phyloP scores from a whole-genome alignment of 2,797 vertebrate genomes.

The Danio kyathit region DNA sequence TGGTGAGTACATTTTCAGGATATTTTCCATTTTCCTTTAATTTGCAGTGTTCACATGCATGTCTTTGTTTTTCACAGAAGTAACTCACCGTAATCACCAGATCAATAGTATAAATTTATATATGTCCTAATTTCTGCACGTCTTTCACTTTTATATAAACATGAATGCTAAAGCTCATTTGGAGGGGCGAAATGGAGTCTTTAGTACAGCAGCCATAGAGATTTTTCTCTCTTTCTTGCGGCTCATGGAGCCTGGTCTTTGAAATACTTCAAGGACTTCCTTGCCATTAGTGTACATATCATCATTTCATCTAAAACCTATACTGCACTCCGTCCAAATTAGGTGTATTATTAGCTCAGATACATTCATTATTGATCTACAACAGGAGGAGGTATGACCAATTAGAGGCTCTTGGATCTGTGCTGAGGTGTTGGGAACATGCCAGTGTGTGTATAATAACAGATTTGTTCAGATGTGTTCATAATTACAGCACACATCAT shows the following conservation, averaged over 20 bases:
- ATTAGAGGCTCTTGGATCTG: slow-evolving; percentile 27
- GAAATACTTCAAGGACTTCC: slow-evolving; percentile 40
- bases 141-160: not conserved
- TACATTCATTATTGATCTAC: slow-evolving; percentile 43
- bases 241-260: slow-evolving; percentile 41
- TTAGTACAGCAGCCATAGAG: slow-evolving; percentile 1
- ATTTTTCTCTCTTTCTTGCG: slow-evolving; percentile 29
- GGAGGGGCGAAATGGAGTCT: not conserved
- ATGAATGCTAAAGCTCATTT: slow-evolving; percentile 2
- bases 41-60: not conserved
- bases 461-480: slow-evolving; percentile 20
- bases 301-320: slow-evolving; percentile 42
- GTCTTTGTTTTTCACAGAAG: too few relatives aligned
- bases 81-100: not conserved
- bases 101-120: not conserved
- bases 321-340: slow-evolving; percentile 22
- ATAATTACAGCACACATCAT: not conserved
- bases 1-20: not conserved
- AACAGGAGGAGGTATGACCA: slow-evolving; percentile 23
- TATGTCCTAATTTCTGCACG: not conserved
- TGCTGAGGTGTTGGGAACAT: slow-evolving; percentile 16
- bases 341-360: slow-evolving; percentile 31
- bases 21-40: not conserved
- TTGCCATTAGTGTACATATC: slow-evolving; percentile 36
- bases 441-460: slow-evolving; percentile 8